Percentiles rank a stretch among this genome's conserved stretches.
Evolutionary conservation across 2,113 vertebrate genomes (phyloP).

Genomic region (Pollimyrus isidori): DNA sequence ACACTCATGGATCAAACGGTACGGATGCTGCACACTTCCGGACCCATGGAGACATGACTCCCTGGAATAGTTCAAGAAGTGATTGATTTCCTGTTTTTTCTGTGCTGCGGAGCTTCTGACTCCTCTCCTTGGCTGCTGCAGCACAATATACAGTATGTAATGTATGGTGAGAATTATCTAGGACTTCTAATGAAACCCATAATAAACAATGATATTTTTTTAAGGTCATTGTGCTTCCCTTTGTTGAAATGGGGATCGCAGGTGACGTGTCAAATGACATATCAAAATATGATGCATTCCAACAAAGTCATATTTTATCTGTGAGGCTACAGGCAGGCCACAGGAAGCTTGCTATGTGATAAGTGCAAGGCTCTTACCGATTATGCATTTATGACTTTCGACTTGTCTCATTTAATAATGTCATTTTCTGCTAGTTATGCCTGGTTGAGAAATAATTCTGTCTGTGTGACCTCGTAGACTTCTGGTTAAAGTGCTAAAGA

Average conservation of each 20-base stretch:
- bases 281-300: not conserved
- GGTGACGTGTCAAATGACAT: not conserved
- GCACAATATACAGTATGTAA: not conserved
- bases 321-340: not conserved
- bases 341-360: not conserved
- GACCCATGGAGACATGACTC: not conserved
- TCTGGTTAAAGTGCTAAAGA: not conserved
- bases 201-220: not conserved
- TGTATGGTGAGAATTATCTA: not conserved
- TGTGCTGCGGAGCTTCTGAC: not conserved
- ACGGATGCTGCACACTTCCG: not conserved
- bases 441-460: not conserved
- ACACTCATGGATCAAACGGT: not conserved
- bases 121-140: not conserved
- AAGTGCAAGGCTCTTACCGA: not conserved
- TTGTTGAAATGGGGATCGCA: not conserved
- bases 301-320: not conserved
- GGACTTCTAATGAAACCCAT: slow-evolving; percentile 1
- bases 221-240: not conserved
- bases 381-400: not conserved
- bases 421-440: not conserved
- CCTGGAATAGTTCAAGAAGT: not conserved
- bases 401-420: not conserved
- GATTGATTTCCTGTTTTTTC: not conserved
- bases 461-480: not conserved